Conservation (phyloP, 2,797 vertebrate species). For the Sebastes iracundus region DNA sequence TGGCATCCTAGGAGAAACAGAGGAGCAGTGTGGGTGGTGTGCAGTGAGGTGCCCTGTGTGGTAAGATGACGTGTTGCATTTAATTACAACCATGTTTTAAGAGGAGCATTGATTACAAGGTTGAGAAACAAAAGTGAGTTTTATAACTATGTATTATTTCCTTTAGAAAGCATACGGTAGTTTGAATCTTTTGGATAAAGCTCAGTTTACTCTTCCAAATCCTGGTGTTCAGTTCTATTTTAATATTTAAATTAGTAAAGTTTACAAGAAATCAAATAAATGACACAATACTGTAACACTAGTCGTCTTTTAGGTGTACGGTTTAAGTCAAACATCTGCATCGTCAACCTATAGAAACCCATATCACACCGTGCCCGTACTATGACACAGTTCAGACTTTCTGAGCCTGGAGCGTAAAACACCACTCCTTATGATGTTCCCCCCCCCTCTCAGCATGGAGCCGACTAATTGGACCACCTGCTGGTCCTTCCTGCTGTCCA, state of each 20-base stretch:
- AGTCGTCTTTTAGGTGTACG: not conserved
- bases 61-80: conserved; percentile 31
- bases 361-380: not conserved
- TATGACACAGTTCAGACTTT: not conserved
- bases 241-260: not conserved
- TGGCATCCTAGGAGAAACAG: conserved; percentile 7
- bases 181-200: not conserved
- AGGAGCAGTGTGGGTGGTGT: conserved; percentile 35
- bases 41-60: conserved; percentile 21
- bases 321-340: conserved; percentile 1
- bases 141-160: not conserved
- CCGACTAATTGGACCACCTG: conserved; percentile 65
- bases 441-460: conserved; percentile 36
- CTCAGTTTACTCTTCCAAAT: not conserved
- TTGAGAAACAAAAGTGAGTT: not conserved
- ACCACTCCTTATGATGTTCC: conserved; percentile 23
- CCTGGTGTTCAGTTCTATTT: not conserved
- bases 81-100: conserved; percentile 36
- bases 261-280: not conserved
- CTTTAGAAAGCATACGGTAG: not conserved
- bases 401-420: conserved; percentile 21
- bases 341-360: not conserved
- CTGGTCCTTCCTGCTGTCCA: conserved; percentile 50
- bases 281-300: not conserved
- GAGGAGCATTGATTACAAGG: conserved; percentile 24